These are phyloP conservation scores for Drosophila nigromelanica DNA, from an alignment of 1,140 invertebrate genomes.

Conservation along the genomic window DNA sequence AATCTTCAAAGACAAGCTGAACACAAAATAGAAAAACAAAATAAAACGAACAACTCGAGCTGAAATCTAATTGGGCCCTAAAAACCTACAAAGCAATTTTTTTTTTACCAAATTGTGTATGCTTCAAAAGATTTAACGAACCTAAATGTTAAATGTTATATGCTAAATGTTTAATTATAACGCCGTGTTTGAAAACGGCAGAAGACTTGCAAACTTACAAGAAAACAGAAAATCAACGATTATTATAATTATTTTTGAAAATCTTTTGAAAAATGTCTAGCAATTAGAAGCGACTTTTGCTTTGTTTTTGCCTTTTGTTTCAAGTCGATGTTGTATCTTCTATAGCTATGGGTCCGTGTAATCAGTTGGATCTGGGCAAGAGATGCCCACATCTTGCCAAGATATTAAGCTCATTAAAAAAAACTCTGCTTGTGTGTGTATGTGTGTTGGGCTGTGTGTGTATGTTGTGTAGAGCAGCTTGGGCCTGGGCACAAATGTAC, in stretches of 20 bases:
- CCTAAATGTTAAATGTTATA: slow-evolving; percentile 62
- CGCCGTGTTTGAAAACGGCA: slow-evolving; percentile 44
- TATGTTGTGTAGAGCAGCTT: slow-evolving; percentile 19
- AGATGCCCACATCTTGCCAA: slow-evolving; percentile 68
- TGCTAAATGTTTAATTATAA: slow-evolving; percentile 74
- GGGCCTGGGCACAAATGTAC: slow-evolving; percentile 3
- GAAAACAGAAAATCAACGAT: slow-evolving; percentile 3
- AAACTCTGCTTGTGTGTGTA: slow-evolving; percentile 51
- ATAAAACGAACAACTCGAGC: slow-evolving; percentile 31
- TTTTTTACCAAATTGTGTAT: slow-evolving; percentile 43
- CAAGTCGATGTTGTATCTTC: slow-evolving; percentile 8
- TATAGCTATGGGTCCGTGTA: slow-evolving; percentile 50
- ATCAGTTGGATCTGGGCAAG: slow-evolving; percentile 72
- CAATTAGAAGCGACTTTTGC: slow-evolving; percentile 71
- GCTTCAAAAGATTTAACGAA: slow-evolving; percentile 64
- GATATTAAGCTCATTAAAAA: slow-evolving; percentile 79
- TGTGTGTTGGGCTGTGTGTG: slow-evolving; percentile 19
- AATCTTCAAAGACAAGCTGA: slow-evolving; percentile 51
- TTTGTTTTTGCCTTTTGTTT: slow-evolving; percentile 39
- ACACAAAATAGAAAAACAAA: slow-evolving; percentile 17
- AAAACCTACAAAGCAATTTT: slow-evolving; percentile 24
- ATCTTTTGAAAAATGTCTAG: slow-evolving; percentile 74
- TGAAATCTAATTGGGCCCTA: slow-evolving; percentile 46
- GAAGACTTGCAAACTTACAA: slow-evolving; percentile 25
- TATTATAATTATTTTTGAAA: slow-evolving; percentile 34